phyloP scores from a whole-genome alignment of 2,797 vertebrate genomes.

The Leuciscus waleckii region DNA sequence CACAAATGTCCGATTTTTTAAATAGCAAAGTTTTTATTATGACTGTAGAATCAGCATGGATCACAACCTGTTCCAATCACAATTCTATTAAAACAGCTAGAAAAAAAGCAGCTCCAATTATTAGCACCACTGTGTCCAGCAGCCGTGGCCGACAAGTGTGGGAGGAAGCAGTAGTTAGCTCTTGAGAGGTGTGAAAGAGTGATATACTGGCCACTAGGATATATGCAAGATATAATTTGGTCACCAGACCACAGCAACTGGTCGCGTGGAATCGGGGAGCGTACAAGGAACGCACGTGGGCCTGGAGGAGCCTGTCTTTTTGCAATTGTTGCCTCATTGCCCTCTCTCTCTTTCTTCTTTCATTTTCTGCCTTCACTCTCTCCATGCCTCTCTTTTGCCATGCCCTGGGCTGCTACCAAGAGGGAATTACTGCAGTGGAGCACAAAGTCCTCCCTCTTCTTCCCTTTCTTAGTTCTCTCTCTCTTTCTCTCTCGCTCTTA shows the following conservation, averaged over 20 bases:
- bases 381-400: constrained; percentile 43
- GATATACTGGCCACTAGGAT: constrained; percentile 47
- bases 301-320: constrained; percentile 14
- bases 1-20: not conserved
- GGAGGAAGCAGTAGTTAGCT: constrained; percentile 51
- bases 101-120: constrained; percentile 21
- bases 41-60: not conserved
- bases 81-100: constrained; percentile 32
- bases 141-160: constrained; percentile 52
- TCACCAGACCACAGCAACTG: constrained; percentile 40
- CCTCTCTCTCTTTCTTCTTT: constrained; percentile 21
- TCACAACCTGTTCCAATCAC: constrained; percentile 22
- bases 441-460: constrained; percentile 51
- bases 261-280: not conserved
- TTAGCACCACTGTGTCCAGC: constrained; percentile 51
- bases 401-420: constrained; percentile 51
- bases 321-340: constrained; percentile 15
- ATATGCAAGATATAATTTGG: constrained; percentile 54
- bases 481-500: constrained; percentile 52
- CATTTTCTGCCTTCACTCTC: constrained; percentile 40
- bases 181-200: constrained; percentile 51
- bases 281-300: not conserved
- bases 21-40: constrained; percentile 4
- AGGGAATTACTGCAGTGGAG: constrained; percentile 61
- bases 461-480: constrained; percentile 48